These are phyloP conservation scores for Acanthacorydalis orientalis DNA, from an alignment of 2,888 invertebrate genomes.

Conservation along the genomic window DNA sequence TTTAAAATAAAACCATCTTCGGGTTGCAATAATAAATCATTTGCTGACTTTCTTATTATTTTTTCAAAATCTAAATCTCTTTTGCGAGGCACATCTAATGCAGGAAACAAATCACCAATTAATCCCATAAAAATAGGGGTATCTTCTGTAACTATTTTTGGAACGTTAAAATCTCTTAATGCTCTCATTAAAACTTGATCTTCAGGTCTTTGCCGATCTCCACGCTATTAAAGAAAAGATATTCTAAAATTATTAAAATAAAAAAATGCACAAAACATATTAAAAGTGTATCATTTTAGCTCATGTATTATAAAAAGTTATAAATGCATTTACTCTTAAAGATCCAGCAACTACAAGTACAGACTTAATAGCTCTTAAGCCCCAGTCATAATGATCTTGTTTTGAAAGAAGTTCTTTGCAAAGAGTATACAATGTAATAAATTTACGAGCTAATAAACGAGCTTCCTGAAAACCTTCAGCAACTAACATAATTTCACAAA, in stretches of 20 bases:
- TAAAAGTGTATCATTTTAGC: not conserved
- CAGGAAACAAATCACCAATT: slow-evolving; percentile 84
- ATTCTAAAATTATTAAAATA: not conserved
- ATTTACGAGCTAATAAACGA: slow-evolving; percentile 74
- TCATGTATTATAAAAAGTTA: not conserved
- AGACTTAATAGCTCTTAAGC: slow-evolving; percentile 85
- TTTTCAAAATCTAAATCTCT: slow-evolving; percentile 72
- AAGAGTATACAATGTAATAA: slow-evolving; percentile 81
- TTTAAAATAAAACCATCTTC: slow-evolving; percentile 79
- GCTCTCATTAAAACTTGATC: slow-evolving; percentile 92
- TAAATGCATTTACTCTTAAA: slow-evolving; percentile 43
- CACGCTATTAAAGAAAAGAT: slow-evolving; percentile 28
- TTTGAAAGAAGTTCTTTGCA: slow-evolving; percentile 83
- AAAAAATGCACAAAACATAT: not conserved
- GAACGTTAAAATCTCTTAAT: slow-evolving; percentile 82
- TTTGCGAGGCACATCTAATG: slow-evolving; percentile 81
- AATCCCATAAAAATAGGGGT: slow-evolving; percentile 85
- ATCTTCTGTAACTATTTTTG: slow-evolving; percentile 88
- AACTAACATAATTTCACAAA: slow-evolving; percentile 93
- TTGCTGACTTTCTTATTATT: slow-evolving; percentile 54
- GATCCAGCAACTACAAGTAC: slow-evolving; percentile 89
- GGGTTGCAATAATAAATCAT: slow-evolving; percentile 74
- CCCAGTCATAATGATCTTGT: slow-evolving; percentile 96
- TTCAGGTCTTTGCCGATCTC: slow-evolving; percentile 61
- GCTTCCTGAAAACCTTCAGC: slow-evolving; percentile 93